Conservation (phyloP, 2,113 vertebrate species). For the Turnix velox region DNA sequence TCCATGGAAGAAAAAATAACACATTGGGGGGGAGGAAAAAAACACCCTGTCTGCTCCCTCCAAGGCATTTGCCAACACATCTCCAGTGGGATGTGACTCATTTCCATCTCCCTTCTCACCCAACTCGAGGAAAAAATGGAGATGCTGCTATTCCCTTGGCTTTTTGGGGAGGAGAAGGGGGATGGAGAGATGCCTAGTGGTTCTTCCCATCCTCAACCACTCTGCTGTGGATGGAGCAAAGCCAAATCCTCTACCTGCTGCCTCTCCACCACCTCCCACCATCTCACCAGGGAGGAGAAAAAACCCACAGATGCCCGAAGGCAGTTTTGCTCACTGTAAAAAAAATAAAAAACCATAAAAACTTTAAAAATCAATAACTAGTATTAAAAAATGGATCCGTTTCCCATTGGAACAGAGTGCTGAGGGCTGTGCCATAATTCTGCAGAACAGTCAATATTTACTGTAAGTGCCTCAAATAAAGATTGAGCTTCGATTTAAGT, state of each 20-base stretch:
- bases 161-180: neutral
- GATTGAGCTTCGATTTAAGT: slow-evolving; percentile 73
- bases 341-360: too few relatives aligned
- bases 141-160: neutral
- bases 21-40: neutral
- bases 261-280: slow-evolving; percentile 19
- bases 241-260: slow-evolving; percentile 18
- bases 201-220: neutral
- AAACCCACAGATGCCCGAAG: slow-evolving; percentile 50
- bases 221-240: slow-evolving; percentile 5
- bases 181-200: neutral
- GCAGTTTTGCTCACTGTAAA: slow-evolving; percentile 32
- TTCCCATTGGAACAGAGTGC: slow-evolving; percentile 57
- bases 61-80: rapidly evolving
- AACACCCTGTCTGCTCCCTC: neutral
- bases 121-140: neutral
- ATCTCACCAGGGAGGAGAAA: slow-evolving; percentile 32
- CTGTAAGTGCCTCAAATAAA: slow-evolving; percentile 71
- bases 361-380: slow-evolving; percentile 73
- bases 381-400: slow-evolving; percentile 75
- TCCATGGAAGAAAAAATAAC: neutral
- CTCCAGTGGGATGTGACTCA: neutral
- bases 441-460: slow-evolving; percentile 73
- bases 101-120: neutral
- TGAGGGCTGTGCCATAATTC: slow-evolving; percentile 71